phyloP scores from a whole-genome alignment of 2,113 vertebrate species.

The Paraplagusia blochii region DNA sequence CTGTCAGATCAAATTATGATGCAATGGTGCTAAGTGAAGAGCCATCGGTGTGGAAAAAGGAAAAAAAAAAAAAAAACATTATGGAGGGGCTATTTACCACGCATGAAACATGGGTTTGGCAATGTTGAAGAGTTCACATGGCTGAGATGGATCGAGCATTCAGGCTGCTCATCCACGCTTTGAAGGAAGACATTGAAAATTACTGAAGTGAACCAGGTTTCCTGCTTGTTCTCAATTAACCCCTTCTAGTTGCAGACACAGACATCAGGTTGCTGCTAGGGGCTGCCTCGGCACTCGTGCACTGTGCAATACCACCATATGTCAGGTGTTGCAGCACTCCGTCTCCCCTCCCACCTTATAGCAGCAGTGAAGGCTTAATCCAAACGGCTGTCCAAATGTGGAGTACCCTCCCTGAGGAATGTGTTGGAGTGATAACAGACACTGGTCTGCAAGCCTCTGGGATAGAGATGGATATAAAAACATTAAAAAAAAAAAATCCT shows the following conservation, averaged over 20 bases:
- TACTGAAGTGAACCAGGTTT: slow-evolving; percentile 23
- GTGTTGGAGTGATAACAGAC: slow-evolving; percentile 55
- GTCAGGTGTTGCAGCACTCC: slow-evolving; percentile 31
- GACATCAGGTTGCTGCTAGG: slow-evolving; percentile 30
- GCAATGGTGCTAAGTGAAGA: slow-evolving; percentile 1
- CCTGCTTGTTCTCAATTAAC: slow-evolving; percentile 39
- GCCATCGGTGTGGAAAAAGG: background rate
- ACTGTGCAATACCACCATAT: slow-evolving; percentile 30
- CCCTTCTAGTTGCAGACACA: slow-evolving; percentile 16
- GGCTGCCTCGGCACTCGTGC: slow-evolving; percentile 16
- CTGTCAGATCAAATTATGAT: background rate
- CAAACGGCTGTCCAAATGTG: slow-evolving; percentile 51
- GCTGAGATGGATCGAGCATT: slow-evolving; percentile 37
- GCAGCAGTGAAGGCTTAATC: slow-evolving; percentile 56
- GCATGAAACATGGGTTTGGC: slow-evolving; percentile 24
- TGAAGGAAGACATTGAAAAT: slow-evolving; percentile 19
- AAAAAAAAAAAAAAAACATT: slow-evolving; percentile 10
- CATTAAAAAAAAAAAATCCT: slow-evolving; percentile 17
- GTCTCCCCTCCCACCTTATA: slow-evolving; percentile 41
- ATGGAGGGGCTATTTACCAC: slow-evolving; percentile 23
- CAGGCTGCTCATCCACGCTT: slow-evolving; percentile 17
- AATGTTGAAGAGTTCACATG: slow-evolving; percentile 23
- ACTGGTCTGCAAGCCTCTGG: slow-evolving; percentile 32
- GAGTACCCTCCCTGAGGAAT: slow-evolving; percentile 53
- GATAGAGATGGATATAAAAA: slow-evolving; percentile 30